Percentiles rank a stretch among this genome's conserved stretches.
Evolutionary conservation across 2,888 invertebrate species (phyloP).

Genomic region (Drosophila kokeensis): DNA sequence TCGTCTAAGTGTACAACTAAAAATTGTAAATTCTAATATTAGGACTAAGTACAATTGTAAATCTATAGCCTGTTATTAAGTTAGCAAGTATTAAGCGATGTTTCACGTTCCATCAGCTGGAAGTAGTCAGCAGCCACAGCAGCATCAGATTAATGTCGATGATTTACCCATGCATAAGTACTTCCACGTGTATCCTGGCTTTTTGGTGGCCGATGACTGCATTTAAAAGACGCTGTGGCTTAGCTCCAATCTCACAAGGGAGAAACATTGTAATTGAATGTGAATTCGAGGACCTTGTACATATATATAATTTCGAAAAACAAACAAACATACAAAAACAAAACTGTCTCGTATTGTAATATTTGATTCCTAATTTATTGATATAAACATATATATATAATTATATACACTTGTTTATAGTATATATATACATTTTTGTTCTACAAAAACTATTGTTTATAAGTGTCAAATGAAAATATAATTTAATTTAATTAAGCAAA

Average conservation of each 20-base stretch:
- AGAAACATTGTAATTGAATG: conserved; percentile 31
- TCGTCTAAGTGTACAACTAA: conserved; percentile 60
- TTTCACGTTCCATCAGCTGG: conserved; percentile 35
- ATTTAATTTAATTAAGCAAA: conserved; percentile 64
- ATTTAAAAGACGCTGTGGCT: conserved; percentile 69
- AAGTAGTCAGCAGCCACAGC: conserved; percentile 25
- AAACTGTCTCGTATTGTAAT: conserved; percentile 64
- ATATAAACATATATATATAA: conserved; percentile 18
- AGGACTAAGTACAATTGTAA: conserved; percentile 73
- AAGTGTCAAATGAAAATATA: conserved; percentile 74
- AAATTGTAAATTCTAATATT: conserved; percentile 79
- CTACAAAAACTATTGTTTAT: conserved; percentile 57
- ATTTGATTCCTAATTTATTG: conserved; percentile 75
- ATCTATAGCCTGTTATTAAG: conserved; percentile 68
- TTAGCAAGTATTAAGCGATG: conserved; percentile 76
- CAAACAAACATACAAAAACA: conserved; percentile 12
- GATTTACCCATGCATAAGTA: conserved; percentile 20
- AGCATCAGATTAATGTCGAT: conserved; percentile 22
- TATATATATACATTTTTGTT: conserved; percentile 28
- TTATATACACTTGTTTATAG: conserved; percentile 27
- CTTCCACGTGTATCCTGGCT: conserved; percentile 40
- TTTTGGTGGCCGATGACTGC: conserved; percentile 50
- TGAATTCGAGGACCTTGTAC: conserved; percentile 50
- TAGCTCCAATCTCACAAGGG: conserved; percentile 16
- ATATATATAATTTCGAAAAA: conserved; percentile 36